A percentile compares a stretch with the other conserved stretches of the same genome.
Evolutionary conservation across 2,113 vertebrate genomes (phyloP).

Genomic region (Ranitomeya imitator): DNA sequence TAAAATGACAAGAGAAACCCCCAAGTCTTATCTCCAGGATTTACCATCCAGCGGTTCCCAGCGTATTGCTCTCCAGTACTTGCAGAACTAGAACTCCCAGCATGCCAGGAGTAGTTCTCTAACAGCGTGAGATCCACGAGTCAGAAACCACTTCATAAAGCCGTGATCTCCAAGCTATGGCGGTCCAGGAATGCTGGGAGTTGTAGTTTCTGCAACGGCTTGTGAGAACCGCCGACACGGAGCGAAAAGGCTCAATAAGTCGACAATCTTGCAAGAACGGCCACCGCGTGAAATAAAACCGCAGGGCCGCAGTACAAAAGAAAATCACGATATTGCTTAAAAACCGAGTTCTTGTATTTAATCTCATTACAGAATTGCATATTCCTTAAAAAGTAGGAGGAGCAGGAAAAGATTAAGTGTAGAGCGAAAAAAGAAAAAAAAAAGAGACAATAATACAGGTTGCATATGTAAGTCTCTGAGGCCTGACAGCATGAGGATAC

Average conservation of each 20-base stretch:
- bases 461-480: conserved; percentile 32
- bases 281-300: not conserved
- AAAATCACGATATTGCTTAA: conserved; percentile 16
- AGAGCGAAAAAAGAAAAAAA: not conserved
- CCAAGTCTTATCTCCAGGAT: not conserved
- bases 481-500: not conserved
- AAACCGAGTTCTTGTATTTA: conserved; percentile 1
- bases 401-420: not conserved
- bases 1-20: not conserved
- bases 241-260: not conserved
- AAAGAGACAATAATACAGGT: not conserved
- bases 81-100: not conserved
- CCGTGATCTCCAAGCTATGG: not conserved
- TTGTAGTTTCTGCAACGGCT: not conserved
- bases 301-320: not conserved
- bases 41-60: not conserved
- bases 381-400: conserved; percentile 19
- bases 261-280: not conserved
- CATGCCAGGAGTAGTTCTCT: not conserved
- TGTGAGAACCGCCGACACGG: not conserved
- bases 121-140: too few species aligned
- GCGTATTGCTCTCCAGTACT: not conserved
- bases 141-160: too few species aligned
- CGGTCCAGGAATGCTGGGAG: not conserved
- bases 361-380: conserved; percentile 46